These are phyloP conservation scores for Streptopelia turtur DNA, from an alignment of 2,797 vertebrate genomes.

Conservation along the genomic window DNA sequence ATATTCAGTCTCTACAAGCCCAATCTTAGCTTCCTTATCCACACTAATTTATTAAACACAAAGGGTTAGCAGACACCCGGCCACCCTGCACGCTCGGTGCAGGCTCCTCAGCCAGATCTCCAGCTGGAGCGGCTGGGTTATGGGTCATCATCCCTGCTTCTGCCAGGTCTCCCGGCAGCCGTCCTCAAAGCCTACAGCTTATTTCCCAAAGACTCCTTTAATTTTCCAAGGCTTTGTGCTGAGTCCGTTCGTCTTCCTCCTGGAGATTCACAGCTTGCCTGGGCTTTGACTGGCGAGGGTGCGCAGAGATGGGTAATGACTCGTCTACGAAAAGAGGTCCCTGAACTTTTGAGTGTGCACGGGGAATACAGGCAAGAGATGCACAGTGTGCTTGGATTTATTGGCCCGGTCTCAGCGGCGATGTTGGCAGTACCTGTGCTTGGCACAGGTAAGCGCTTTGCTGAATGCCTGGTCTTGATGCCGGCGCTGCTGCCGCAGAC, in stretches of 20 bases:
- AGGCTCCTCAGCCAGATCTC: not conserved
- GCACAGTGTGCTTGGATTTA: not conserved
- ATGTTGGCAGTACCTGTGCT: constrained; percentile 3
- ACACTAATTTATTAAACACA: not conserved
- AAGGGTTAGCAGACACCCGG: not conserved
- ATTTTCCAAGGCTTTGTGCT: not conserved
- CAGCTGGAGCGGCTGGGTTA: not conserved
- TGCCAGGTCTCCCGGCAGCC: not conserved
- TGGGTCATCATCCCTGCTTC: not conserved
- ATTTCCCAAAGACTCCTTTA: not conserved
- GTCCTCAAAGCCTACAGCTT: not conserved
- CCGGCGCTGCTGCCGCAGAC: not conserved
- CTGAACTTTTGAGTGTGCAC: not conserved
- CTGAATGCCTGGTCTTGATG: constrained; percentile 21
- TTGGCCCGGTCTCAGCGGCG: accelerated
- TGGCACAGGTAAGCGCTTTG: not conserved
- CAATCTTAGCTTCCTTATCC: not conserved
- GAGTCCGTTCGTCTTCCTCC: not conserved
- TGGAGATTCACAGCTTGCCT: not conserved
- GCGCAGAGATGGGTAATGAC: not conserved
- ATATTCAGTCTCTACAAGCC: not conserved
- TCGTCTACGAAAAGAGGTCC: not conserved
- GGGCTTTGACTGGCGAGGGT: not conserved
- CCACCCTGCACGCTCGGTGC: accelerated
- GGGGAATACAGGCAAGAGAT: not conserved